Evolutionary conservation across 2,797 vertebrate species (phyloP).

Genomic region (Aselliscus stoliczkanus): DNA sequence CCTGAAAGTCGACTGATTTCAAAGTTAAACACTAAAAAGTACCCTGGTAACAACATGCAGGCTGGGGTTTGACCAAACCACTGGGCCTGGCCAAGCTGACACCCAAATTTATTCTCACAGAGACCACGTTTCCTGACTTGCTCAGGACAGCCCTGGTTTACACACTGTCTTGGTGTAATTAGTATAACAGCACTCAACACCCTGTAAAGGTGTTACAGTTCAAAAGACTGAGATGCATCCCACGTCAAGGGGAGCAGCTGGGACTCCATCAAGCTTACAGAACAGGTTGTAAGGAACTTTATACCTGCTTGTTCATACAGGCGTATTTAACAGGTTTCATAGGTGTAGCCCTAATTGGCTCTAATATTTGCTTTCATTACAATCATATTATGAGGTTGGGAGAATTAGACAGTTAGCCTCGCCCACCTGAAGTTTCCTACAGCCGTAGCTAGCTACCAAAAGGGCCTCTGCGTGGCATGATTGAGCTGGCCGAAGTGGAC

Average conservation of each 20-base stretch:
- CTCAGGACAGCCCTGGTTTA: too few species aligned
- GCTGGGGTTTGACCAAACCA: not conserved
- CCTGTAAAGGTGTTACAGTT: not conserved
- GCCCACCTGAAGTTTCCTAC: not conserved
- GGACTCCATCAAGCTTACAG: not conserved
- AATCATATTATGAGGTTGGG: slow-evolving; percentile 15
- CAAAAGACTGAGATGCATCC: not conserved
- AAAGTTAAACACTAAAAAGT: not conserved
- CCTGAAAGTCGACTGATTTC: not conserved
- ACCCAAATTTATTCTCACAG: rapidly evolving
- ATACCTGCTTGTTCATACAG: slow-evolving; percentile 27
- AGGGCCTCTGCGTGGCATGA: rapidly evolving
- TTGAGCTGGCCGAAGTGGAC: too few species aligned
- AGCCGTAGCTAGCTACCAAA: too few species aligned
- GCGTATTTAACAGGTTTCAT: slow-evolving; percentile 1
- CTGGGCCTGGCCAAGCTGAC: rapidly evolving
- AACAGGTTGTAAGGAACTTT: not conserved
- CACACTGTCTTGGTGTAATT: rapidly evolving
- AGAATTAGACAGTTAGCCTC: not conserved
- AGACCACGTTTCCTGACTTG: rapidly evolving
- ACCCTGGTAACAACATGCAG: not conserved
- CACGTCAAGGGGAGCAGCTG: not conserved
- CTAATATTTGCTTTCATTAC: slow-evolving; percentile 43
- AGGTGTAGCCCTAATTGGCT: slow-evolving; percentile 50
- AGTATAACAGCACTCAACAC: rapidly evolving